These are phyloP conservation scores for Galleria mellonella DNA, from an alignment of 1,140 invertebrate species.

Conservation along the genomic window DNA sequence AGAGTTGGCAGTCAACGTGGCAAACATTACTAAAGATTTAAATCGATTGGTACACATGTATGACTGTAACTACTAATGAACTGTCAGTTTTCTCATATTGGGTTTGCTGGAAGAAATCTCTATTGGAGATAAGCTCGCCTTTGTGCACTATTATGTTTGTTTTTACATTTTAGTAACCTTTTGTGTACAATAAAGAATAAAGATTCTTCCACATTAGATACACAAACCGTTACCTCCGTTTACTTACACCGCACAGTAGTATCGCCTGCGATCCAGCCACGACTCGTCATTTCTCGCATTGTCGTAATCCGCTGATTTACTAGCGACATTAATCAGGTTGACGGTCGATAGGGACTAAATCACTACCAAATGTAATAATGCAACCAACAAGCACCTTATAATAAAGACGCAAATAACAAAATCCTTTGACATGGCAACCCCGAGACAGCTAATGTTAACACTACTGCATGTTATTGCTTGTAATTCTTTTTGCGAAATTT, in stretches of 20 bases:
- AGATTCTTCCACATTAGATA: too few relatives aligned
- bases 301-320: conserved; percentile 73
- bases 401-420: conserved; percentile 22
- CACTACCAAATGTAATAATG: conserved; percentile 43
- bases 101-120: too few relatives aligned
- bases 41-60: too few relatives aligned
- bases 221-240: neutral
- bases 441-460: conserved; percentile 40
- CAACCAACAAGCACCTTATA: conserved; percentile 28
- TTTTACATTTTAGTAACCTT: too few relatives aligned
- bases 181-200: too few relatives aligned
- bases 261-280: conserved; percentile 56
- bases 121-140: too few relatives aligned
- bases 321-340: conserved; percentile 71
- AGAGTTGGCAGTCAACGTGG: too few relatives aligned
- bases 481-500: conserved; percentile 71
- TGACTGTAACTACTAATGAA: too few relatives aligned
- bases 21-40: too few relatives aligned
- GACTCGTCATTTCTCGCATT: conserved; percentile 73
- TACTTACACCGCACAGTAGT: conserved; percentile 21
- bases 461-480: conserved; percentile 69
- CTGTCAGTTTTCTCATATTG: too few relatives aligned
- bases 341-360: conserved; percentile 71
- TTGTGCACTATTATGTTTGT: too few relatives aligned
- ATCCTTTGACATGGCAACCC: conserved; percentile 13